A percentile compares a stretch with the other conserved stretches of the same genome.
These are phyloP conservation scores for Sycophila sp. DNA, from an alignment of 1,140 invertebrate genomes.

Conservation along the genomic window DNA sequence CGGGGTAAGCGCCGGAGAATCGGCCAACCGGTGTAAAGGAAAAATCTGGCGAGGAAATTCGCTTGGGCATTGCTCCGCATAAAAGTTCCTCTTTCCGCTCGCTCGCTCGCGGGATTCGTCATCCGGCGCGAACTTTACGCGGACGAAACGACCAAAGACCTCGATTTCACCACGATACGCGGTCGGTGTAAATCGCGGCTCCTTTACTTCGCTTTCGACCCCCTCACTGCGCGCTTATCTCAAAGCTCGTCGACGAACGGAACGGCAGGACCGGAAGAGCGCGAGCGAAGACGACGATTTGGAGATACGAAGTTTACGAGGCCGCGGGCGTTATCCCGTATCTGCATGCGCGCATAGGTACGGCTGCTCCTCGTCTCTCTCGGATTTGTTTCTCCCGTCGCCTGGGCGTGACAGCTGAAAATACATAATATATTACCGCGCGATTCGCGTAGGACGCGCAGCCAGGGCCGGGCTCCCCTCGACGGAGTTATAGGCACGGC, in stretches of 20 bases:
- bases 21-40: too few relatives aligned
- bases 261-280: too few relatives aligned
- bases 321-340: background rate
- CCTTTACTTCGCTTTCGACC: background rate
- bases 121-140: too few relatives aligned
- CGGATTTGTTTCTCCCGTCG: background rate
- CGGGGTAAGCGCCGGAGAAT: too few relatives aligned
- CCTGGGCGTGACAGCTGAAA: constrained; percentile 33
- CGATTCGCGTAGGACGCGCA: constrained; percentile 10
- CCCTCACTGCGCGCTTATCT: background rate
- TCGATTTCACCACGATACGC: too few relatives aligned
- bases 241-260: too few relatives aligned
- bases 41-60: too few relatives aligned
- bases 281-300: too few relatives aligned
- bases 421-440: constrained; percentile 42
- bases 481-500: constrained; percentile 40
- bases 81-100: too few relatives aligned
- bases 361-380: background rate
- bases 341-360: background rate
- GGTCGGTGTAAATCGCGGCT: background rate
- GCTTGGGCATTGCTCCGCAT: too few relatives aligned
- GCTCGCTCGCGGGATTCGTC: background rate
- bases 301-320: background rate
- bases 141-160: too few relatives aligned
- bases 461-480: constrained; percentile 27